Evolutionary conservation across 1,140 invertebrate species (phyloP), one percentile per base, ranked within the genome.

Genomic region (Lepidurus apus): DNA sequence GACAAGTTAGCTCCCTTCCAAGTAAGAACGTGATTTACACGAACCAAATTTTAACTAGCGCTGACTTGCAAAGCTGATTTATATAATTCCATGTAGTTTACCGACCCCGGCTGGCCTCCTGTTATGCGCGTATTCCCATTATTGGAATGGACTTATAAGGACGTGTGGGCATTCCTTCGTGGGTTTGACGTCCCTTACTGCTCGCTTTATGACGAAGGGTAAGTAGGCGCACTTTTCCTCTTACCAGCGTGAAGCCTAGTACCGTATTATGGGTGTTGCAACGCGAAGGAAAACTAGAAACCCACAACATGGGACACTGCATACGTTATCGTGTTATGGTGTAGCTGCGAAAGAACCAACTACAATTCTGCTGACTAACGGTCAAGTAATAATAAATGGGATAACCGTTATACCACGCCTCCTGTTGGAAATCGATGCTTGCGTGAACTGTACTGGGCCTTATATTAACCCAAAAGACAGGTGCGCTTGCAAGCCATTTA

Each of bases 161-260:
- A 97, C 82, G 89, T 98, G 75, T 98, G 97, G 96, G 88, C 89
- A 78, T 98, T 96, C 83, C 87, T 98, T 8, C 84, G 92, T 11
- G 84, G 88, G 21, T 87, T 93, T 73, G 86, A 91, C 80, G 89
- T 98, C 74, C 92, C 95, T 73, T 98, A 97, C 83, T 98, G 96
- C 84, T 87, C 86, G 24, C 87, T 98, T 0, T 98, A 98, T 84
- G 92, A 97, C 84, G 84, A 88, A 84, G 96, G 95, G 88, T 92
- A 85, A 87, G 81, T 77, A 53, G 34, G 53, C 34, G 24, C 73
- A 44, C 2, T 53, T 65, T 26, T 21, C 21, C 6, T 47, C 77
- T 77, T 44, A 13, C 43, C 24, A 76, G 47, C 47, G 43, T 76
- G 74, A 65, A n/a, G 2, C 13, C 53, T 17, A 65, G 53, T n/a